Percentiles rank a stretch among this genome's conserved stretches.
Conservation (phyloP, 2,888 invertebrate species). For the Mylabris sibirica region DNA sequence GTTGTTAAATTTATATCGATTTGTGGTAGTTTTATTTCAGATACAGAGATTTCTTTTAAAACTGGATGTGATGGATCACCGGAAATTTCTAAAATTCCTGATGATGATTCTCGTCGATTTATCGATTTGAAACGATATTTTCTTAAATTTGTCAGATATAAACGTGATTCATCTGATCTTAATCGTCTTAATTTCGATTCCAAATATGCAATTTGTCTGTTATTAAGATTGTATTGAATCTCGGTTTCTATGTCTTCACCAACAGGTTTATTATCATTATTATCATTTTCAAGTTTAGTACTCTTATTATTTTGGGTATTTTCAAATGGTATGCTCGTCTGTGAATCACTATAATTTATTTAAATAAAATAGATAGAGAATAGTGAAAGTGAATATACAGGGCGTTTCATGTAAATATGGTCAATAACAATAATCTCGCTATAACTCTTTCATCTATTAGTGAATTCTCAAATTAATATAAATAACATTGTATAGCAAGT, state of each 20-base stretch:
- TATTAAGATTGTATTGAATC: neutral
- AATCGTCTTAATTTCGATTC: neutral
- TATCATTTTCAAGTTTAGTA: neutral
- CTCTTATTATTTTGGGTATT: neutral
- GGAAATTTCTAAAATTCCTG: constrained; percentile 8
- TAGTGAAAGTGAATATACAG: neutral
- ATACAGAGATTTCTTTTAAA: neutral
- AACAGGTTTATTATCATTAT: neutral
- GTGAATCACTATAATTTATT: neutral
- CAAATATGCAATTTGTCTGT: neutral
- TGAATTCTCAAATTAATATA: too few species aligned
- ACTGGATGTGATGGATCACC: neutral
- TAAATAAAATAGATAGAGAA: neutral
- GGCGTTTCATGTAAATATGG: too few species aligned
- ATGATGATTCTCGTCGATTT: neutral
- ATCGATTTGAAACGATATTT: neutral
- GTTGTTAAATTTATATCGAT: neutral
- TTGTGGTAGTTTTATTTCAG: constrained; percentile 1
- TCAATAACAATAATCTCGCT: too few species aligned
- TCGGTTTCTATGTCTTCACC: neutral
- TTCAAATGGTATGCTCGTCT: neutral
- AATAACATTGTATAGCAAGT: too few species aligned
- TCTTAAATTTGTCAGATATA: neutral
- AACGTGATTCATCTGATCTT: neutral
- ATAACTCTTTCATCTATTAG: too few species aligned